phyloP scores from a whole-genome alignment of 2,797 vertebrate genomes.

The Clarias pachynema region DNA sequence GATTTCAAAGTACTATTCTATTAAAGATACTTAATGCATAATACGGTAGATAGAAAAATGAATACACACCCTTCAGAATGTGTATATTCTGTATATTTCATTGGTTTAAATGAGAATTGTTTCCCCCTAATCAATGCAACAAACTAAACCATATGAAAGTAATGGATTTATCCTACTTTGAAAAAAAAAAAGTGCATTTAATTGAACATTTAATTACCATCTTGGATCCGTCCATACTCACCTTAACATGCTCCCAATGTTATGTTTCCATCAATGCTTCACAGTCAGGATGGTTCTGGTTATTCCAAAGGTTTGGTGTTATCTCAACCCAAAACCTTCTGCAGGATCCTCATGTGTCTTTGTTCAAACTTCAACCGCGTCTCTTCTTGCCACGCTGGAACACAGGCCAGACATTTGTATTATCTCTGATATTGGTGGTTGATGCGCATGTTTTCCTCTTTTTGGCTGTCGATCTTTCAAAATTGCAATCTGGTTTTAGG shows the following conservation, averaged over 20 bases:
- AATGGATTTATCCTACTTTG: not conserved
- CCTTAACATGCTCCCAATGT: not conserved
- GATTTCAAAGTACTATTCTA: not conserved
- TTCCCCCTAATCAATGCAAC: not conserved
- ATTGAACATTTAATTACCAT: too few relatives aligned
- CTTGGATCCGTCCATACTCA: not conserved
- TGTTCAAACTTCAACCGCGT: not conserved
- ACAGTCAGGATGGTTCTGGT: not conserved
- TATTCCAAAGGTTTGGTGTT: not conserved
- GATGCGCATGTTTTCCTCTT: not conserved
- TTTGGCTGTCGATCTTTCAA: not conserved
- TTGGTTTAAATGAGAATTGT: not conserved
- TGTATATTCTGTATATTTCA: not conserved
- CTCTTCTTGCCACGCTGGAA: not conserved
- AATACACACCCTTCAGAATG: not conserved
- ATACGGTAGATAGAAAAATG: not conserved
- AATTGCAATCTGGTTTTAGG: not conserved
- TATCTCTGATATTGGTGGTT: slow-evolving; percentile 1
- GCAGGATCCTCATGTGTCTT: not conserved
- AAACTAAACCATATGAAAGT: not conserved
- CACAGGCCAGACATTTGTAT: not conserved
- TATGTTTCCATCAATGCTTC: slow-evolving; percentile 1
- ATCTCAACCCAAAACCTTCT: not conserved
- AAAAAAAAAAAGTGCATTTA: not conserved
- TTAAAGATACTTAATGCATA: too few relatives aligned